Evolutionary conservation across 2,797 vertebrate species (phyloP), one percentile per base, ranked within the genome.

Genomic region (Limnodromus scolopaceus): DNA sequence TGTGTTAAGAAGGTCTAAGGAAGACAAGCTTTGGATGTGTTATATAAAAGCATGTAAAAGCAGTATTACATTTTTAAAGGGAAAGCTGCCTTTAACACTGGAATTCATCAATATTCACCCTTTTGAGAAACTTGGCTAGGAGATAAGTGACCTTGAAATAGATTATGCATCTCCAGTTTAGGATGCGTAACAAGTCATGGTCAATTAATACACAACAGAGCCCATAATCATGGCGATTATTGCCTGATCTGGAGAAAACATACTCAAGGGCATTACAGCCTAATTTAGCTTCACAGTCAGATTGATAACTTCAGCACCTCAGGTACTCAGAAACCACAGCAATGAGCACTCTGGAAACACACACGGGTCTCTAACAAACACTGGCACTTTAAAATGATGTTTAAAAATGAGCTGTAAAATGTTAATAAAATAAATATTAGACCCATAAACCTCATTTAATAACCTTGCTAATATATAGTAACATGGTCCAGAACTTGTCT

Each of bases 171-270:
- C 79, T 87, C 94, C 85, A 46, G 38, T 74, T 89, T 76, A 90
- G 83, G 54, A 95, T 69, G 69, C 72, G 55, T 76, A 93, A 82
- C 74, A 93, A 94, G 91, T 90, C 80, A 93, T 58, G 90, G 83
- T 82, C 93, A 96, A 92, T 92, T 95, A 96, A 96, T 79, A 87
- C 38, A 95, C 85, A 95, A 92, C 66, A 93, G 80, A 96, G 70
- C 34, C 55, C 32, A 69, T 93, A 90, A 96, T 87, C 48, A 79
- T 61, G 32, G 49, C 64, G 66, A 90, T 87, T 91, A 95, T 49
- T 95, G 83, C 85, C 66, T 87, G 75, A 89, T 89, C 81, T 92
- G 60, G 71, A 92, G 65, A 79, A 92, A 95, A 89, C 76, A 85
- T 24, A 80, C 89, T 81, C 90, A 96, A 97, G 79, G 89, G 61